These are phyloP conservation scores for Wiebesia pumilae DNA, from an alignment of 1,140 invertebrate genomes.

Conservation along the genomic window DNA sequence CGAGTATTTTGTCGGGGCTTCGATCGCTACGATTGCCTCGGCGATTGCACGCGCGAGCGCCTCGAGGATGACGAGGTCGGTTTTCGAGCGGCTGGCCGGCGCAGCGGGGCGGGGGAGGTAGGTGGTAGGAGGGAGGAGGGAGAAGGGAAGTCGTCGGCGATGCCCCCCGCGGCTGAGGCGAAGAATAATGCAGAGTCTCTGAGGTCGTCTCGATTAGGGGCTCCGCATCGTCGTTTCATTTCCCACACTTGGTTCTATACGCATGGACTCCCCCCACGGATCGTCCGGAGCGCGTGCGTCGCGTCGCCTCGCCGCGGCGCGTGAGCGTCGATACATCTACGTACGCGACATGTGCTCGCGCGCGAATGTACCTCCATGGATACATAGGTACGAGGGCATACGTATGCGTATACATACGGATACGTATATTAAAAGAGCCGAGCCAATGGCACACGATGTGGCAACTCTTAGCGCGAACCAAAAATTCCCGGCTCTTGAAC, in stretches of 20 bases:
- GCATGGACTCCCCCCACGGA: not conserved
- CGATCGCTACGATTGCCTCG: not conserved
- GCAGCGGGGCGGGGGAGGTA: not conserved
- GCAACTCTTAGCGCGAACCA: not conserved
- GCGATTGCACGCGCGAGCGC: not conserved
- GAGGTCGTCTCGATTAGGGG: no score
- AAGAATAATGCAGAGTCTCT: not conserved
- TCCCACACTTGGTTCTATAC: conserved; percentile 7
- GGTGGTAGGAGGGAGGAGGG: not conserved
- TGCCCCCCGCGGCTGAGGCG: not conserved
- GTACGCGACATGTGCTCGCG: not conserved
- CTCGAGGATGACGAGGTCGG: conserved; percentile 14
- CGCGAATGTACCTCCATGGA: not conserved
- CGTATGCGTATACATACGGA: not conserved
- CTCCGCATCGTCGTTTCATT: not conserved
- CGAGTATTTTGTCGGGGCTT: not conserved
- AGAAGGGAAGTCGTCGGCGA: not conserved
- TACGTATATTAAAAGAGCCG: not conserved
- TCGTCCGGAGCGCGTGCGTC: not conserved
- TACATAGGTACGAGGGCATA: not conserved
- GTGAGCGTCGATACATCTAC: not conserved
- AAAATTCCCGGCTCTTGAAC: no score
- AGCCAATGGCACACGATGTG: conserved; percentile 17
- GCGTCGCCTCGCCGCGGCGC: not conserved
- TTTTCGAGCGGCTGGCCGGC: not conserved